Evolutionary conservation across 2,888 invertebrate species (phyloP).

Genomic region (Ischnura elegans): DNA sequence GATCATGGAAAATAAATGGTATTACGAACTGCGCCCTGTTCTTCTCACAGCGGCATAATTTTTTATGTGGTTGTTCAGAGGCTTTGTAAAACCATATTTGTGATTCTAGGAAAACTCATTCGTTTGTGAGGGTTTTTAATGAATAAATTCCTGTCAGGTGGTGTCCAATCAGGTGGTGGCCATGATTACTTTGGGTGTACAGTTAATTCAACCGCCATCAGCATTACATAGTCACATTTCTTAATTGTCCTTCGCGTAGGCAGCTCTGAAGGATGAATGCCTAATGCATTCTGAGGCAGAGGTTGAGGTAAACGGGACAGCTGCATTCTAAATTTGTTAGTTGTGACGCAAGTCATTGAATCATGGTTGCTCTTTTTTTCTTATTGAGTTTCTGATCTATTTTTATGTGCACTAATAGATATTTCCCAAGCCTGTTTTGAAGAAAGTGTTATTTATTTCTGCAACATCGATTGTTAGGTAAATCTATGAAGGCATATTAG

Average conservation of each 20-base stretch:
- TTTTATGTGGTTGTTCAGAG: too few species aligned
- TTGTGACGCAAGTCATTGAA: conserved; percentile 39
- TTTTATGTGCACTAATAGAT: background rate
- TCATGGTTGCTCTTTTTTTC: background rate
- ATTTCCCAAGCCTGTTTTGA: background rate
- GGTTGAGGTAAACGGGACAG: conserved; percentile 48
- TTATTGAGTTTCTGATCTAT: background rate
- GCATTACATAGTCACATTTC: background rate
- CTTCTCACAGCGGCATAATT: too few species aligned
- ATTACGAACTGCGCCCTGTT: too few species aligned
- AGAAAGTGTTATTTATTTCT: background rate
- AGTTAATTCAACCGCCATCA: background rate
- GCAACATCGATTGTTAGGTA: background rate
- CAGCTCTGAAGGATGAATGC: background rate
- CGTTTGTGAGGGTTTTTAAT: too few species aligned
- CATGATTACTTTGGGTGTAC: too few species aligned
- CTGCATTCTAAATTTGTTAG: background rate
- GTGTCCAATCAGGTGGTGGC: too few species aligned
- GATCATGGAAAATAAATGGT: too few species aligned
- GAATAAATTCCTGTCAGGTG: too few species aligned
- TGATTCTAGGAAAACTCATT: too few species aligned
- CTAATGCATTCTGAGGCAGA: background rate
- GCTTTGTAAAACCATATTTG: too few species aligned
- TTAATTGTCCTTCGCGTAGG: background rate
- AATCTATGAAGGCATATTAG: background rate